phyloP scores from a whole-genome alignment of 2,888 invertebrate species.

The Leptinotarsa juncta region DNA sequence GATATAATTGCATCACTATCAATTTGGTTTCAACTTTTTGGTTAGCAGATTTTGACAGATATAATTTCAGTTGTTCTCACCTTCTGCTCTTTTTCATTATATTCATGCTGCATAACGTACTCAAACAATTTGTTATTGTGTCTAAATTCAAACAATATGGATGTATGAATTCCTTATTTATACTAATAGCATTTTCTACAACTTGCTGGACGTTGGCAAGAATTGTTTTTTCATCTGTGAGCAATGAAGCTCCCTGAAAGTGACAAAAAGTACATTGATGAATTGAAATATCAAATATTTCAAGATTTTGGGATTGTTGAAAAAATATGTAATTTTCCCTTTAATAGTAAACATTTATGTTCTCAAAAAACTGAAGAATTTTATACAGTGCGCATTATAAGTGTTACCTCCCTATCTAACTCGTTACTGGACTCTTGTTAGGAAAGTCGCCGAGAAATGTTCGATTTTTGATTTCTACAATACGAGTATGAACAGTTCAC shows the following conservation, averaged over 20 bases:
- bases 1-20: not conserved
- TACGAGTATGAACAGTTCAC: too few relatives aligned
- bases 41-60: too few relatives aligned
- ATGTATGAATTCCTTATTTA: slow-evolving; percentile 67
- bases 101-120: slow-evolving; percentile 67
- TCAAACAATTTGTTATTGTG: slow-evolving; percentile 70
- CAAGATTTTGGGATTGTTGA: too few relatives aligned
- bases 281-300: too few relatives aligned
- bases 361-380: too few relatives aligned
- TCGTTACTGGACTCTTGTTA: too few relatives aligned
- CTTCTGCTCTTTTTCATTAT: slow-evolving; percentile 61
- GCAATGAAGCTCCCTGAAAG: slow-evolving; percentile 27
- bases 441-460: too few relatives aligned
- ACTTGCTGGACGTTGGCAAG: slow-evolving; percentile 71
- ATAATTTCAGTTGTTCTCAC: slow-evolving; percentile 46
- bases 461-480: too few relatives aligned
- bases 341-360: too few relatives aligned
- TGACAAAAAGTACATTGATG: not conserved
- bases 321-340: too few relatives aligned
- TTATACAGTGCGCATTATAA: too few relatives aligned
- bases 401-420: too few relatives aligned
- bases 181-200: slow-evolving; percentile 68
- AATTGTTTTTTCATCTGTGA: slow-evolving; percentile 67
- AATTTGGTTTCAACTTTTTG: not conserved
- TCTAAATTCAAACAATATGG: slow-evolving; percentile 83